A percentile compares a stretch with the other conserved stretches of the same genome.
phyloP scores from a whole-genome alignment of 2,888 invertebrate genomes.

The Drosophila paranaensis region DNA sequence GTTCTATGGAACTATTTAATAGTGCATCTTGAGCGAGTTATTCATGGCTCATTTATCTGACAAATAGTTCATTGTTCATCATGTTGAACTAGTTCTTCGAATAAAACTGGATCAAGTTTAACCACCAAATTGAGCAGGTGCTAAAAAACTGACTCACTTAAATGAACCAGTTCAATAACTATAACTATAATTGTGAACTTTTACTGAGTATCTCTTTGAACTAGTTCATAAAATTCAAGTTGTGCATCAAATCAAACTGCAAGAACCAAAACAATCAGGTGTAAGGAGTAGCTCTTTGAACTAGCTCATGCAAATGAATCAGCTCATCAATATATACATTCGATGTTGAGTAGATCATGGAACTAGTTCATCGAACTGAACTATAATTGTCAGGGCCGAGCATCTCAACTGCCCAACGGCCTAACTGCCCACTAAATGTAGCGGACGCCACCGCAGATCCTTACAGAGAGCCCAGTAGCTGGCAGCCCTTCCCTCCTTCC shows the following conservation, averaged over 20 bases:
- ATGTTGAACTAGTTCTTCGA: neutral
- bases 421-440: slow-evolving; percentile 1
- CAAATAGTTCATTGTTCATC: neutral
- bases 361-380: neutral
- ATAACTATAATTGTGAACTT: no score
- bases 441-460: slow-evolving; percentile 1
- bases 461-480: slow-evolving; percentile 1
- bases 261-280: neutral
- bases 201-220: neutral
- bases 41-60: neutral
- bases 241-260: neutral
- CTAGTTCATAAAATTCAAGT: neutral
- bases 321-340: neutral
- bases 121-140: no score
- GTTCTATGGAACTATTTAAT: neutral
- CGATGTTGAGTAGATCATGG: neutral
- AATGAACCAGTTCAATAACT: no score
- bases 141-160: no score
- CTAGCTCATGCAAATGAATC: neutral
- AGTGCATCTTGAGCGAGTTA: neutral
- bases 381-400: neutral
- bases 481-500: neutral
- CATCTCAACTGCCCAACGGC: slow-evolving; percentile 1
- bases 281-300: no score
- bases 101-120: neutral